Evolutionary conservation across 2,888 invertebrate species (phyloP).

Genomic region (Pheosia tremula): DNA sequence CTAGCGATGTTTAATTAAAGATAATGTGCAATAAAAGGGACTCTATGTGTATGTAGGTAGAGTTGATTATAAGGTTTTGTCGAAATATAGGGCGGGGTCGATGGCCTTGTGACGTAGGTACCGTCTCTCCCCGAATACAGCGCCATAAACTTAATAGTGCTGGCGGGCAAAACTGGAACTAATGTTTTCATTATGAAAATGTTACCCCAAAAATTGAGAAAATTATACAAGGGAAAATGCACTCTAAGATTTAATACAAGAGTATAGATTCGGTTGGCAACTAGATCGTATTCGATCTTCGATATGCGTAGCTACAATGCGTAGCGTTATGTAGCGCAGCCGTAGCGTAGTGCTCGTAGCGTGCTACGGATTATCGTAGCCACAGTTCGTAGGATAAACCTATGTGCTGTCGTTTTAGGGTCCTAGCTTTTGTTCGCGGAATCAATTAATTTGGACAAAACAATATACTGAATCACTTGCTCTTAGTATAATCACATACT

Average conservation of each 20-base stretch:
- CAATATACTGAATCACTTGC: too few species aligned
- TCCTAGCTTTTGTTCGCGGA: too few species aligned
- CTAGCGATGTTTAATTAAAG: not conserved
- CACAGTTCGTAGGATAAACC: not conserved
- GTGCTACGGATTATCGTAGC: conserved; percentile 1
- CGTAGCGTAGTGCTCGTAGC: not conserved
- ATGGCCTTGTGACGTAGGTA: not conserved
- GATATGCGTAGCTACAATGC: not conserved
- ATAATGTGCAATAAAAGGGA: not conserved
- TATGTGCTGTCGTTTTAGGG: too few species aligned
- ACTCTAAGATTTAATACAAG: not conserved
- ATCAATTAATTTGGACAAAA: too few species aligned
- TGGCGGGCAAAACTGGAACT: conserved; percentile 1
- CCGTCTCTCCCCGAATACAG: not conserved
- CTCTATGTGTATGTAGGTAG: not conserved
- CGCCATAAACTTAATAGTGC: not conserved
- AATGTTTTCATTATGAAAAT: not conserved
- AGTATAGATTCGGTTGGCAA: not conserved
- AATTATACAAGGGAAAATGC: not conserved
- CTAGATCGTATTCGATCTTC: not conserved
- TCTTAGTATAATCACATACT: too few species aligned
- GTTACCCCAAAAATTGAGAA: not conserved
- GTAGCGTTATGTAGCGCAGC: not conserved
- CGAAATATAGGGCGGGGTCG: conserved; percentile 1
- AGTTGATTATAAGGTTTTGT: not conserved